Evolutionary conservation across 35 echinoderm and acorn worm genomes (phyloP), one percentile per base, ranked within the genome.

Genomic region (Antedon bifida): DNA sequence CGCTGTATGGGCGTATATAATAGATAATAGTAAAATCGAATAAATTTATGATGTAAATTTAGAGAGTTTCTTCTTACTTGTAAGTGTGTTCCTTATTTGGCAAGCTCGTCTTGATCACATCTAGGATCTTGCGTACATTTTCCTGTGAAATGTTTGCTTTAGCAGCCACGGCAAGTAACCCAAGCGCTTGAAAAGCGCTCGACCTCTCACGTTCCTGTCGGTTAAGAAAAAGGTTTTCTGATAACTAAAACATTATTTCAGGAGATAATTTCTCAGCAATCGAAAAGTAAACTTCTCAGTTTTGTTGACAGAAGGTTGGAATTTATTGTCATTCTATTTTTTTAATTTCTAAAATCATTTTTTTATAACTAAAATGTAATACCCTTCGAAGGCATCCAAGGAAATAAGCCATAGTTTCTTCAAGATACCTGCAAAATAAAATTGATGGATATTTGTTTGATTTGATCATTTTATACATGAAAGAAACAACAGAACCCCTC

Each of bases 131-230:
- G 26, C 78, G 77, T 32, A 99, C 64, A 26, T 99, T 88, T 19
- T 29, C 26, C 7, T 87, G 89, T 29, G 83, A 81, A 8, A 99
- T 99, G 46, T 99, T 85, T 29, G 81, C 76, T 30, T 90, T 93
- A 17, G 92, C 95, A 28, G 95, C 95, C 14, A 99, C 95, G 30
- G 95, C 85, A 64, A 99, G 85, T 30, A 99, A 81, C 45, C 95
- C 95, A 23, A 99, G 91, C 0, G 95, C 95, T 38, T 99, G 95
- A 76, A 99, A 99, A 32, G 90, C 95, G 82, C 91, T 92, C 34
- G 90, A 92, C 21, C 91, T 81, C 74, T 99, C 95, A 34, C 91
- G 81, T 32, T 99, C 95, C 95, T 99, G 30, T n/a, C n/a, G n/a
- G n/a, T n/a, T n/a, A n/a, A n/a, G n/a, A n/a, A 28, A n/a, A 13